Percentiles rank a stretch among this genome's conserved stretches.
Evolutionary conservation across 2,113 vertebrate species (phyloP).

Genomic region (Aplodontia rufa): DNA sequence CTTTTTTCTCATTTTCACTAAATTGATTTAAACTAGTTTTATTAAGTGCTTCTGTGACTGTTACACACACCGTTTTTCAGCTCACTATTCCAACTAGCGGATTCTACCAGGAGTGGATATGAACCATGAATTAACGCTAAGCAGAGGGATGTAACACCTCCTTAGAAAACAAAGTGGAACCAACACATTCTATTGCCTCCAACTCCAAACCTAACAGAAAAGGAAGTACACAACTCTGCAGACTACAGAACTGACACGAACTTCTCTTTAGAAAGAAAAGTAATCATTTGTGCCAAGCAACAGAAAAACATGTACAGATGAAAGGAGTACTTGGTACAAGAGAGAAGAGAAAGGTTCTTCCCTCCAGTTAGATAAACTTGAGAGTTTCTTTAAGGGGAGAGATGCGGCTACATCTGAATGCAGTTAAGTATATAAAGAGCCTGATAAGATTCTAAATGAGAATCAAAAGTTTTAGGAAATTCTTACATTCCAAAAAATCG

Average conservation of each 20-base stretch:
- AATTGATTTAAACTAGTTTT: not conserved
- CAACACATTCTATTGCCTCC: not conserved
- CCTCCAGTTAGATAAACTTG: not conserved
- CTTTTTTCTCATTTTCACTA: not conserved
- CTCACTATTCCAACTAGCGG: not conserved
- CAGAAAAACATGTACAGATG: not conserved
- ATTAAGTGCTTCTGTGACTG: not conserved
- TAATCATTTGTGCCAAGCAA: not conserved
- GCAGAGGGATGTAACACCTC: not conserved
- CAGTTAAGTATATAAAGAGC: not conserved
- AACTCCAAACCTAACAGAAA: not conserved
- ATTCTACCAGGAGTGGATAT: not conserved
- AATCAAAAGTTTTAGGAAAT: not conserved
- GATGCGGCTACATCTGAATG: not conserved
- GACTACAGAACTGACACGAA: not conserved
- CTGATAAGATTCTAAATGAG: not conserved
- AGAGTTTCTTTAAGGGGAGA: not conserved
- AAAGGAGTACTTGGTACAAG: not conserved
- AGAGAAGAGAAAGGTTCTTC: not conserved
- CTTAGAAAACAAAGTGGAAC: not conserved
- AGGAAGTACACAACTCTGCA: rapidly evolving
- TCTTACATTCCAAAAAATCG: not conserved
- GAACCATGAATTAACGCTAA: not conserved
- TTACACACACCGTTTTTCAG: not conserved
- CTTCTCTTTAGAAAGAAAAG: not conserved